phyloP scores from a whole-genome alignment of 2,113 vertebrate genomes.

The Eurypyga helias region DNA sequence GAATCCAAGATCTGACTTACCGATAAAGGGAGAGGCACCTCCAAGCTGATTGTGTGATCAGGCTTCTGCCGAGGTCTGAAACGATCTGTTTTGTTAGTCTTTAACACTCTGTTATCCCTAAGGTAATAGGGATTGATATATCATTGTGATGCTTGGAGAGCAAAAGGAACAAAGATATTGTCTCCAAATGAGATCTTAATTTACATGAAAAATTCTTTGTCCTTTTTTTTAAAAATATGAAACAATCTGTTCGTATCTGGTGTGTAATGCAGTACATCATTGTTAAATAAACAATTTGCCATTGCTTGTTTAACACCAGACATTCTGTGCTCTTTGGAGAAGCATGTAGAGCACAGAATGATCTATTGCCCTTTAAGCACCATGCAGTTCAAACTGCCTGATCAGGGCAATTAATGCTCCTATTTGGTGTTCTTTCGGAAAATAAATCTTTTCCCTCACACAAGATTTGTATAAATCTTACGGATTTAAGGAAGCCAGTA shows the following conservation, averaged over 20 bases:
- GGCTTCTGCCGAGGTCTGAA: background rate
- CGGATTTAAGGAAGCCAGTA: background rate
- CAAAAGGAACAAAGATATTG: background rate
- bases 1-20: background rate
- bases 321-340: background rate
- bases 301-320: background rate
- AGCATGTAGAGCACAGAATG: background rate
- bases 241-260: background rate
- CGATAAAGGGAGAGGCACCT: background rate
- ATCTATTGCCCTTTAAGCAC: background rate
- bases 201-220: background rate
- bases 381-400: background rate
- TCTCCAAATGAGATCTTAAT: background rate
- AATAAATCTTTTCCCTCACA: background rate
- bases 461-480: background rate
- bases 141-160: background rate
- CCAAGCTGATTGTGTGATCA: background rate
- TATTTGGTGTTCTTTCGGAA: background rate
- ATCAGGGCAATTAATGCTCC: background rate
- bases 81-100: background rate
- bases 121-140: background rate
- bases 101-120: background rate
- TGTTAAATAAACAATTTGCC: background rate
- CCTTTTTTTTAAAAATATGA: background rate
- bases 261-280: background rate